Evolutionary conservation across 2,888 invertebrate species (phyloP).

Genomic region (Rugalucina vietnamica): DNA sequence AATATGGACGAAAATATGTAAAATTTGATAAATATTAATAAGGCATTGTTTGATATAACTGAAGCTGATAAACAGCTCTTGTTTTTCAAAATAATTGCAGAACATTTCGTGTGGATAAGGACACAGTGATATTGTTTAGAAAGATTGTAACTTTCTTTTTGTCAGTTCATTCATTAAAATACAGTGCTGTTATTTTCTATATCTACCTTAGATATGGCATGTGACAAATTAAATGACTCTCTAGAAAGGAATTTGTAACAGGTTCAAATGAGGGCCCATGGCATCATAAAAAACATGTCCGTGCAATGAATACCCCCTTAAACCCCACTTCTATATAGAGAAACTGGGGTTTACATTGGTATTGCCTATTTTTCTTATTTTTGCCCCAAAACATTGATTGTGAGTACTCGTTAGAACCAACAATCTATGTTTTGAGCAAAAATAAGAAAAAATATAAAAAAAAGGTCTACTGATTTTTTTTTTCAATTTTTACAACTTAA

Average conservation of each 20-base stretch:
- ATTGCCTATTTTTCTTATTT: too few species aligned
- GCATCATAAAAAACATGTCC: too few species aligned
- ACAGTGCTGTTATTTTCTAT: not conserved
- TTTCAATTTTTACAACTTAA: too few species aligned
- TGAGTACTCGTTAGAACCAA: too few species aligned
- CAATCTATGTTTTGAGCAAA: too few species aligned
- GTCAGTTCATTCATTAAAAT: not conserved
- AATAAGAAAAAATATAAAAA: too few species aligned
- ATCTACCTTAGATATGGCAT: not conserved
- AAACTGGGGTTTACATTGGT: too few species aligned
- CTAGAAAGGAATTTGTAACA: not conserved
- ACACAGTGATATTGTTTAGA: not conserved
- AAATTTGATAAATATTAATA: not conserved
- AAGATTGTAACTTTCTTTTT: not conserved
- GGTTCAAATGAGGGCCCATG: too few species aligned
- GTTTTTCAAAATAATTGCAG: not conserved
- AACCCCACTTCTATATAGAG: too few species aligned
- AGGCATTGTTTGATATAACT: not conserved
- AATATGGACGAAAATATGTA: not conserved
- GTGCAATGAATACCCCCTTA: too few species aligned
- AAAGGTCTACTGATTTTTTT: too few species aligned
- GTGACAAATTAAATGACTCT: slow-evolving; percentile 3
- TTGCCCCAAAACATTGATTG: too few species aligned
- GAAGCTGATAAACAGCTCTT: not conserved
- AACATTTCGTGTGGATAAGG: not conserved